Base-by-base conservation (phyloP, 2,797 vertebrate species). In the Paedocypris micromegethes region DNA sequence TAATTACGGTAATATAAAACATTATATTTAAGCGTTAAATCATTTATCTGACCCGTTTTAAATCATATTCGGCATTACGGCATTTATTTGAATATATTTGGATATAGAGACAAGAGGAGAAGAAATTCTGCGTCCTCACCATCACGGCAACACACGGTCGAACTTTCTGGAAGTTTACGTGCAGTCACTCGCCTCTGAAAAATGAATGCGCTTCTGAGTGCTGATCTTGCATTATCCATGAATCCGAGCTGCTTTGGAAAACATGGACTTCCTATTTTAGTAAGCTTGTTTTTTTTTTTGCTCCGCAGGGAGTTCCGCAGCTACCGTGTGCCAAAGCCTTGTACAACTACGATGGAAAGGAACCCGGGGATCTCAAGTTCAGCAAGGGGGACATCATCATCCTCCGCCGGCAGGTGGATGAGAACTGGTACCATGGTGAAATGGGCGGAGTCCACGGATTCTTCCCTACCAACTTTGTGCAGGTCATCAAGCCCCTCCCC, bases 371-470 rank as follows among this genome's bases (percentile, higher is more conserved):
- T 88, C 95, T 99, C 73, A 96, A 95, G 80, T 99, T 99, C 86
- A 92, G 75, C 86, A 99, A 99, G 85, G 96, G 97, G 0, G 97
- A 99, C 86, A 86, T 98, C 81, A 95, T 99, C 86, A 94, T 98
- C 84, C 88, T 99, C 81, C 94, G 96, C 59, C 91, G 96, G 63
- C 96, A 98, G 81, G 95, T 98, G 83, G 97, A 98, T 77, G 96
- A 99, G 77, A 99, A 98, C 86, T 99, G 97, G 97, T 98, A 92
- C 84, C 97, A 99, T 0, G 96, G 97, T 3, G 96, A 98, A 88
- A 91, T 97, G 87, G 95, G 90, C 0, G 94, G 95, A 5, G 81
- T 95, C 68, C 96, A 98, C 46, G 96, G 96, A 82, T 99, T 99
- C 84, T 99, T 98, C 84, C 97, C 97, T 79, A 96, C 94, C 74